Evolutionary conservation across 2,888 invertebrate species (phyloP).

Genomic region (Phytoseiulus persimilis): DNA sequence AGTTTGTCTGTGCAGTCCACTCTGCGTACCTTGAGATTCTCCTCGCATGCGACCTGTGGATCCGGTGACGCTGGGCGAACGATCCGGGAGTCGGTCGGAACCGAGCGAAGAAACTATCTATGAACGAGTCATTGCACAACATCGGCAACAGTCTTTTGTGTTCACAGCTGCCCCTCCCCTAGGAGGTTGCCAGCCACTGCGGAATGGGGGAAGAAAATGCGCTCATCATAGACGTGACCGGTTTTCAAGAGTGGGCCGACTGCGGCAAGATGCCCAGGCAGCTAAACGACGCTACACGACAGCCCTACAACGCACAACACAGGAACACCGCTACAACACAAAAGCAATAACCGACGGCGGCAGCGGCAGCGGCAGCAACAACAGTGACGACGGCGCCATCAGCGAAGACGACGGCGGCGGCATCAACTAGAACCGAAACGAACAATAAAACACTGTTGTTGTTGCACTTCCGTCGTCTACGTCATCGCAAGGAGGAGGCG

Average conservation of each 20-base stretch:
- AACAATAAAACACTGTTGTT: background rate
- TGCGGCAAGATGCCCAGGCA: background rate
- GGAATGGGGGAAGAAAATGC: background rate
- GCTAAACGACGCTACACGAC: background rate
- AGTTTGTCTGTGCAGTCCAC: background rate
- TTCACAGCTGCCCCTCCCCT: background rate
- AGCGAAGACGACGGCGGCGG: background rate
- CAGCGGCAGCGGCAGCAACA: background rate
- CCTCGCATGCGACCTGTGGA: background rate
- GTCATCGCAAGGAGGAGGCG: too few relatives aligned
- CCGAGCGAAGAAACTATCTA: background rate
- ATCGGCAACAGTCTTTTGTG: background rate
- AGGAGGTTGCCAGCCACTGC: background rate
- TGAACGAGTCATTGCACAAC: background rate
- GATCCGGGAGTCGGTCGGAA: background rate
- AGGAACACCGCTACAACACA: background rate
- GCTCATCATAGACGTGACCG: conserved; percentile 37
- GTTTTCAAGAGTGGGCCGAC: conserved; percentile 30
- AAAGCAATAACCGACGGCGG: background rate
- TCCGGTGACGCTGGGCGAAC: background rate
- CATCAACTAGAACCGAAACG: background rate
- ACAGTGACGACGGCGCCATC: background rate
- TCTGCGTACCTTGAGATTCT: background rate
- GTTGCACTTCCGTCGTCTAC: too few relatives aligned
- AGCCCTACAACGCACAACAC: background rate